Evolutionary conservation across 2,888 invertebrate species (phyloP).

Genomic region (Mesorhabditis sp.): DNA sequence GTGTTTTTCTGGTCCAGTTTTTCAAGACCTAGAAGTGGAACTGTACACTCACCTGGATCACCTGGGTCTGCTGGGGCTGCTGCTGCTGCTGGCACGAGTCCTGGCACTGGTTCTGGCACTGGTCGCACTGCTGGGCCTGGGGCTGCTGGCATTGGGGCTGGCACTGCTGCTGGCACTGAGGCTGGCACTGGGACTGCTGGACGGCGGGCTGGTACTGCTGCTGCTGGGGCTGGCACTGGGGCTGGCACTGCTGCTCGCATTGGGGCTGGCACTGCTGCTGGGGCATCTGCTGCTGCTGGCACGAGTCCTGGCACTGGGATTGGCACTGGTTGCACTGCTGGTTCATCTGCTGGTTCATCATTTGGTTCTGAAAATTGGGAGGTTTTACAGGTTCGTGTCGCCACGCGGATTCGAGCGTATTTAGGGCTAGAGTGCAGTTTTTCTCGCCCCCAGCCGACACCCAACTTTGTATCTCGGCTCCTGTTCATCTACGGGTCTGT

Average conservation of each 20-base stretch:
- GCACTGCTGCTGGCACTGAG: constrained; percentile 29
- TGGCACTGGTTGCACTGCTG: neutral
- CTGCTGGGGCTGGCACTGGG: neutral
- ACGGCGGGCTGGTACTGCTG: too few species aligned
- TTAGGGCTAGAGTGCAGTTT: too few species aligned
- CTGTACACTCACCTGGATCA: neutral
- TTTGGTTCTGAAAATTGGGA: neutral
- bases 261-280: neutral
- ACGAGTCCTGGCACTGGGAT: neutral
- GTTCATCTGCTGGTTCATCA: neutral
- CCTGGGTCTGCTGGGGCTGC: neutral
- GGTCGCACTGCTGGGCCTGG: constrained; percentile 19
- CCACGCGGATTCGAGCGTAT: too few species aligned
- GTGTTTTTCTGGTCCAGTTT: neutral
- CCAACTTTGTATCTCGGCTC: too few species aligned
- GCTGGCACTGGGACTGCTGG: neutral
- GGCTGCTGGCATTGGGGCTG: constrained; percentile 18
- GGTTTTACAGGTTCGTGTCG: too few species aligned
- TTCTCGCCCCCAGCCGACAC: too few species aligned
- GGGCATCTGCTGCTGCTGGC: neutral
- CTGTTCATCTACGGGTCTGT: too few species aligned
- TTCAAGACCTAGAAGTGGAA: too few species aligned
- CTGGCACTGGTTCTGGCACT: constrained; percentile 28
- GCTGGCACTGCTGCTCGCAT: neutral
- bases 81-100: constrained; percentile 20